A percentile compares a stretch with the other conserved stretches of the same genome.
Evolutionary conservation across 2,888 invertebrate species (phyloP).

Genomic region (Acheta domesticus): DNA sequence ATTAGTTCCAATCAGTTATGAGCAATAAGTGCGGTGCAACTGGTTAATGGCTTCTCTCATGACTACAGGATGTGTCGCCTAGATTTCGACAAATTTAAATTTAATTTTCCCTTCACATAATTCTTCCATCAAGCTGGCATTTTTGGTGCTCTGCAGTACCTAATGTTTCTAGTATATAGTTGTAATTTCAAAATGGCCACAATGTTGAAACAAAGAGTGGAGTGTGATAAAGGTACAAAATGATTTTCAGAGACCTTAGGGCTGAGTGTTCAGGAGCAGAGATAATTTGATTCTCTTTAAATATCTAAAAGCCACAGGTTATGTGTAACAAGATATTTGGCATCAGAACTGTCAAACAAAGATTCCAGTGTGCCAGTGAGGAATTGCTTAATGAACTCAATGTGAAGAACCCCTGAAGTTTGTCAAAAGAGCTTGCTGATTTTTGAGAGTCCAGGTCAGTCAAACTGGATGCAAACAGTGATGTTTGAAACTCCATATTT

Average conservation of each 20-base stretch:
- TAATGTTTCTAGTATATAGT: background rate
- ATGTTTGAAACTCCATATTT: background rate
- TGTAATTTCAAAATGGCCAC: background rate
- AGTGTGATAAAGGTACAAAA: background rate
- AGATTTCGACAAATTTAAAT: background rate
- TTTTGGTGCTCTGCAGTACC: background rate
- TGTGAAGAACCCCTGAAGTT: background rate
- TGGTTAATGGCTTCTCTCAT: no score
- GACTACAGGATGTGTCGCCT: background rate
- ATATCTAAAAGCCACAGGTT: background rate
- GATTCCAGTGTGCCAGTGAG: background rate
- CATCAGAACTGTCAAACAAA: background rate
- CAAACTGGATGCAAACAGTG: background rate
- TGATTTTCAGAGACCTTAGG: background rate
- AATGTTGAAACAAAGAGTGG: background rate
- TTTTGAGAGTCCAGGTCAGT: background rate
- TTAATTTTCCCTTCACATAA: background rate
- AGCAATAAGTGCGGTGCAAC: no score
- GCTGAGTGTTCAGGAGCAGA: background rate
- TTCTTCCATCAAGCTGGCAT: background rate
- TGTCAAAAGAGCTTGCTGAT: background rate
- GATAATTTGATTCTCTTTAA: background rate
- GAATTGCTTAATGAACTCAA: background rate
- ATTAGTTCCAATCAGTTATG: no score
- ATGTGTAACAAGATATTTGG: background rate